phyloP scores from a whole-genome alignment of 2,113 vertebrate species.

The Colistium nudipinnis region DNA sequence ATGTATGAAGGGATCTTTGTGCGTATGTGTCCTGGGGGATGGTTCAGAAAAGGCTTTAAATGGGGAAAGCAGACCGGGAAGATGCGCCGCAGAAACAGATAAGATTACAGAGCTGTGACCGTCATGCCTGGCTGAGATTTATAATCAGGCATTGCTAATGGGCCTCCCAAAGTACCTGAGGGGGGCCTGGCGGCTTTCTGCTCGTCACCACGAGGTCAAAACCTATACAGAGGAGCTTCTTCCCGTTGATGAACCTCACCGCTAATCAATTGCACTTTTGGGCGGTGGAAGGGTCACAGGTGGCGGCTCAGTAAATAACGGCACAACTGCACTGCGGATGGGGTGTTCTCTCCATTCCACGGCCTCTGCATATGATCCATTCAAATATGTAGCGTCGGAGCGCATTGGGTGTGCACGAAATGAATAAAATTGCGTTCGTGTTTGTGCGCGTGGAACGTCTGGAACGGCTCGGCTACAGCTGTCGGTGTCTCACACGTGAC shows the following conservation, averaged over 20 bases:
- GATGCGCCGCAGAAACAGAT: not conserved
- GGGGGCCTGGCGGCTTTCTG: constrained; percentile 29
- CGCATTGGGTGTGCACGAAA: not conserved
- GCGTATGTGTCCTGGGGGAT: not conserved
- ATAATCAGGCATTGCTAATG: constrained; percentile 47
- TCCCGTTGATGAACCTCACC: constrained; percentile 57
- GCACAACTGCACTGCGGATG: constrained; percentile 37
- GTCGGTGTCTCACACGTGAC: constrained; percentile 55
- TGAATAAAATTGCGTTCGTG: constrained; percentile 15
- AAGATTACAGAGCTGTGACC: not conserved
- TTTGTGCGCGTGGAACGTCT: constrained; percentile 29
- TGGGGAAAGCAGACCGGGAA: not conserved
- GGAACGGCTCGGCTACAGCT: constrained; percentile 54
- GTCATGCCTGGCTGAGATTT: constrained; percentile 31
- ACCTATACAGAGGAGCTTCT: constrained; percentile 41
- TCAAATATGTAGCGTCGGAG: not conserved
- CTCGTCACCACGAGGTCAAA: constrained; percentile 64
- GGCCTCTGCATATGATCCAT: not conserved
- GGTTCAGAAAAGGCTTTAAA: not conserved
- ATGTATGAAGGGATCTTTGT: constrained; percentile 21
- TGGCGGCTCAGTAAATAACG: constrained; percentile 18
- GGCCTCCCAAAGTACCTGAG: constrained; percentile 44
- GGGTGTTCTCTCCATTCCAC: constrained; percentile 24
- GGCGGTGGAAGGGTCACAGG: constrained; percentile 29
- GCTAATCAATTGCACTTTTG: constrained; percentile 54